Percentiles rank a stretch among this genome's conserved stretches.
These are phyloP conservation scores for Poecilia gillii DNA, from an alignment of 2,797 vertebrate species.

Conservation along the genomic window DNA sequence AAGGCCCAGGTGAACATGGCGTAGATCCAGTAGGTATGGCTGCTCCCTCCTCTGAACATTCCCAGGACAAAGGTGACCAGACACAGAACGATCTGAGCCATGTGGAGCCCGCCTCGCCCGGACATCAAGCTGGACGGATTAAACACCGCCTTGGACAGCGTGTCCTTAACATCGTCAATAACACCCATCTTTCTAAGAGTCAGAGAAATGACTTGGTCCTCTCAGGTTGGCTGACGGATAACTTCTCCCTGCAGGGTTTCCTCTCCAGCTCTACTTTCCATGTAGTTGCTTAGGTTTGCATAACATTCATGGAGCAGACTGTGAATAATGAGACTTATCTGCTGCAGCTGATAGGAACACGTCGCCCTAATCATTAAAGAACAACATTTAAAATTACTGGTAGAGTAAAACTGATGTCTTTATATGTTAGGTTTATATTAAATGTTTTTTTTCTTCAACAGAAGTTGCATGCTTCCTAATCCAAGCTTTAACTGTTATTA, in stretches of 20 bases:
- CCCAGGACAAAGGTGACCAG: constrained; percentile 63
- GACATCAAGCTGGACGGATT: constrained; percentile 51
- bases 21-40: constrained; percentile 76
- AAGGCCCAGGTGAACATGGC: constrained; percentile 88
- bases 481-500: neutral
- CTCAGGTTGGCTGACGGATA: constrained; percentile 3
- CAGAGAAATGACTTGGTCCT: constrained; percentile 1
- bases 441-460: neutral
- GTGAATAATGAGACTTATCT: constrained; percentile 15
- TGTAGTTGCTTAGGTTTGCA: constrained; percentile 48
- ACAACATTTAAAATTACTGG: neutral
- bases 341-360: constrained; percentile 7
- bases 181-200: constrained; percentile 47
- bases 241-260: neutral
- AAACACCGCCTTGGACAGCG: constrained; percentile 56
- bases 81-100: constrained; percentile 63
- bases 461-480: neutral
- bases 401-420: neutral
- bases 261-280: constrained; percentile 8
- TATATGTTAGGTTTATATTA: neutral
- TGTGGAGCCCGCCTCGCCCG: constrained; percentile 62
- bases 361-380: neutral
- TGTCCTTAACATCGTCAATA: constrained; percentile 44
- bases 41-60: constrained; percentile 55
- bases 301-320: constrained; percentile 20